Evolutionary conservation across 2,888 invertebrate genomes (phyloP), one percentile per base, ranked within the genome.

Genomic region (Nasonia oneida): DNA sequence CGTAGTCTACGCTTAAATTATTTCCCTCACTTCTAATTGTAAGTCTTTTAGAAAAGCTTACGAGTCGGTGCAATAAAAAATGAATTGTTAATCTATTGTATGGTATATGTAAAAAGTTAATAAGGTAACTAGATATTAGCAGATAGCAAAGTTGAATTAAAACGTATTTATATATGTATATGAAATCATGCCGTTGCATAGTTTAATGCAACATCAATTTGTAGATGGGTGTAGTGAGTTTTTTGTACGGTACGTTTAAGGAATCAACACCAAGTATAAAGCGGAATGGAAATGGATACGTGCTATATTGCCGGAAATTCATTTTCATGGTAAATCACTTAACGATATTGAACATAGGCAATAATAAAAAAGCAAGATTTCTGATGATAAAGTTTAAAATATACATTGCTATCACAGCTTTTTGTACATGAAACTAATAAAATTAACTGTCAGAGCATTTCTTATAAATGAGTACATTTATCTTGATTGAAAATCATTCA

Each of bases 221-320:
- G 33, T 29, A 37, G 47, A 37, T 5, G 15, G 81, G 23, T 80
- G 70, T 71, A n/a, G 50, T 18, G 15, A 37, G 18, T 37, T 50
- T 70, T n/a, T 50, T 37, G 37, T 53, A 73, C 53, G 39, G 10
- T 50, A 67, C 53, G 15, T 23, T 74, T 64, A 81, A 81, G 42
- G 33, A 74, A 33, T 75, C 0, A 81, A 82, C 82, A 82, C 82
- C 82, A 82, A 82, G 4, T 15, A 33, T 57, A 53, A 39, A 80
- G 50, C 70, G 74, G 42, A 23, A 81, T 57, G 57, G 23, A 15
- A 73, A 75, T n/a, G 42, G n/a, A 73, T 15, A 73, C 33, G 42
- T 42, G 82, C 82, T 75, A 64, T 50, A 82, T 67, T 8, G 23
- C 10, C n/a, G 23, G 37, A 29, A 37, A 50, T 47, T 67, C 37